phyloP scores from a whole-genome alignment of 2,113 vertebrate genomes.

The Amazona vittata region DNA sequence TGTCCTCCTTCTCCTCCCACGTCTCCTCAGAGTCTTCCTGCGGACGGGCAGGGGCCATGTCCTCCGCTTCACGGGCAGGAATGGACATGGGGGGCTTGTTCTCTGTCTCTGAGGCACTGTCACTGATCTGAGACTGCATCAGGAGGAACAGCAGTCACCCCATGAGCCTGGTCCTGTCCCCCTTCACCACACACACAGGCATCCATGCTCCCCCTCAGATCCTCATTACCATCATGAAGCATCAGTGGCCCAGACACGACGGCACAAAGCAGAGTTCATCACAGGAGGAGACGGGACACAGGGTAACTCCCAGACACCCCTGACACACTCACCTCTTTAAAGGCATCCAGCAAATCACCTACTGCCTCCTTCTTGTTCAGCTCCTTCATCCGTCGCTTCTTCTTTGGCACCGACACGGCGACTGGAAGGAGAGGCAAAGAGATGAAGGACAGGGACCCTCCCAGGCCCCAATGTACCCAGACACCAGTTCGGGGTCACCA shows the following conservation, averaged over 20 bases:
- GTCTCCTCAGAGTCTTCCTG: constrained; percentile 88
- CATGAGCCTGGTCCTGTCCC: fast-evolving
- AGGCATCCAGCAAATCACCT: constrained; percentile 94
- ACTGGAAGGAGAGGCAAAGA: constrained; percentile 57
- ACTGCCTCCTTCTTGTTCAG: constrained; percentile 94
- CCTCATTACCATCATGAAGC: constrained; percentile 47
- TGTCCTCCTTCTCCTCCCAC: constrained; percentile 97
- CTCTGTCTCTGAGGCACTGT: constrained; percentile 70
- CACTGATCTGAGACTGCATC: constrained; percentile 56
- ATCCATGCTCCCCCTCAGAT: background rate
- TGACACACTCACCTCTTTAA: constrained; percentile 88
- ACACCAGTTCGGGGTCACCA: background rate
- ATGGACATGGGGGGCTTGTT: constrained; percentile 58
- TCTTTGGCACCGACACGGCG: constrained; percentile 95
- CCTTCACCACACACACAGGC: background rate
- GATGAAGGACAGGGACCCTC: background rate
- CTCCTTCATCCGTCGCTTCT: constrained; percentile 94
- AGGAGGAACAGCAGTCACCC: background rate
- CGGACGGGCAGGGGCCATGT: constrained; percentile 39
- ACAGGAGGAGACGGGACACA: background rate
- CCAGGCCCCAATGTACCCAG: fast-evolving
- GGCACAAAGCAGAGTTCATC: constrained; percentile 42
- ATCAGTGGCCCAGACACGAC: constrained; percentile 65
- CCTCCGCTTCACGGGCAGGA: constrained; percentile 67
- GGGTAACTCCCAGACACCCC: fast-evolving